These are phyloP conservation scores for Thereva unica DNA, from an alignment of 2,888 invertebrate genomes.

Conservation along the genomic window DNA sequence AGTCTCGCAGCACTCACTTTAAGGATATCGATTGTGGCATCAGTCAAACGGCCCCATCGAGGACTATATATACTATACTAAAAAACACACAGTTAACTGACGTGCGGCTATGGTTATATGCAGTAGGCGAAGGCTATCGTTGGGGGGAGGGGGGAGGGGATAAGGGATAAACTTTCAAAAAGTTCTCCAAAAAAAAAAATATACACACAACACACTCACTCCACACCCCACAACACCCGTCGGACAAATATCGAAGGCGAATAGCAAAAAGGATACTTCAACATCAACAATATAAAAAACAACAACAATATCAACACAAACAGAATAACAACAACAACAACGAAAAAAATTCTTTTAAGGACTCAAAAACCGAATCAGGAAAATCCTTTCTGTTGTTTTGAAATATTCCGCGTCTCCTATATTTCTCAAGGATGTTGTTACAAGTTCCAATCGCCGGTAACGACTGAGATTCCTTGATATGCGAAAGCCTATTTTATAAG, in stretches of 20 bases:
- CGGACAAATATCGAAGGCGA: no score
- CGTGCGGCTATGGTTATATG: no score
- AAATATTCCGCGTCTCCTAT: neutral
- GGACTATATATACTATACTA: neutral
- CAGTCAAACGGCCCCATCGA: neutral
- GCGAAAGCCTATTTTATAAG: slow-evolving; percentile 26
- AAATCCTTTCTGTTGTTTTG: neutral
- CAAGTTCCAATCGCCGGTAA: slow-evolving; percentile 24
- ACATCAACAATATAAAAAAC: no score
- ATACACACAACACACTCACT: no score
- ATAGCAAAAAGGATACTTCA: no score
- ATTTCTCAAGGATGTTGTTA: slow-evolving; percentile 1
- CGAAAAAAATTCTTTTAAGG: neutral
- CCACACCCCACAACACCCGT: no score
- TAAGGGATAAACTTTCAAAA: no score
- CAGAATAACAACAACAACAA: no score
- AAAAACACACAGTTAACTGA: neutral
- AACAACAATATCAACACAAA: no score
- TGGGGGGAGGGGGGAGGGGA: no score
- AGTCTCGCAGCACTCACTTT: slow-evolving; percentile 4
- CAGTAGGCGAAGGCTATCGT: no score
- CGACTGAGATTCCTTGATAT: slow-evolving; percentile 17
- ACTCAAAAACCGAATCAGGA: slow-evolving; percentile 7
- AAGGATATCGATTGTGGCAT: slow-evolving; percentile 26
- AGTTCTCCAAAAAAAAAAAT: no score